Percentiles rank a stretch among this genome's conserved stretches.
These are phyloP conservation scores for Drosophila gunungcola DNA, from an alignment of 1,140 invertebrate species.

Conservation along the genomic window DNA sequence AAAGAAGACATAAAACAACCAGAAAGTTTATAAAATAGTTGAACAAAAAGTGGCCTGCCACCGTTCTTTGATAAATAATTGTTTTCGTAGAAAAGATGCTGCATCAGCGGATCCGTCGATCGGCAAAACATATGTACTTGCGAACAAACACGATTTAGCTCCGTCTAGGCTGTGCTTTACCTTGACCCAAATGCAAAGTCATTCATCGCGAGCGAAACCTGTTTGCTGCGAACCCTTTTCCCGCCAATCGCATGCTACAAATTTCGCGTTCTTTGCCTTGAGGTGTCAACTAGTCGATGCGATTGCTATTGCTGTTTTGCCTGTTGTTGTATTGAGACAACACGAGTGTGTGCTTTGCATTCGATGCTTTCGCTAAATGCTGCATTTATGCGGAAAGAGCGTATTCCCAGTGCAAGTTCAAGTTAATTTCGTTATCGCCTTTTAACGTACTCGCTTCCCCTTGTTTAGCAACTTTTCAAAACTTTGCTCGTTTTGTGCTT, in stretches of 20 bases:
- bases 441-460: slow-evolving; percentile 66
- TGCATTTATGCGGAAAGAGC: slow-evolving; percentile 67
- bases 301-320: slow-evolving; percentile 21
- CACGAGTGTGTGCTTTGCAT: slow-evolving; percentile 20
- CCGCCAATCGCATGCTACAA: slow-evolving; percentile 61
- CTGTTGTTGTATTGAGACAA: not conserved
- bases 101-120: slow-evolving; percentile 29
- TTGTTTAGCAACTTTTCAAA: slow-evolving; percentile 74
- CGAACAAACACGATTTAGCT: slow-evolving; percentile 43
- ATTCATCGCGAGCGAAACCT: slow-evolving; percentile 63
- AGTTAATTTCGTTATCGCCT: slow-evolving; percentile 72
- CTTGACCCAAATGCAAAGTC: slow-evolving; percentile 74
- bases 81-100: slow-evolving; percentile 34
- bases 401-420: slow-evolving; percentile 73
- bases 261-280: slow-evolving; percentile 67
- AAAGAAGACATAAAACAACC: no score
- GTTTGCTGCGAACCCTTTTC: slow-evolving; percentile 72
- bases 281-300: slow-evolving; percentile 46
- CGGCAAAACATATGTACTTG: slow-evolving; percentile 2
- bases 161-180: slow-evolving; percentile 62
- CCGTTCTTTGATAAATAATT: not conserved
- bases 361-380: slow-evolving; percentile 50
- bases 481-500: slow-evolving; percentile 44
- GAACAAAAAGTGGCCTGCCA: not conserved
- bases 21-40: no score